These are phyloP conservation scores for Metacarcinus magister DNA, from an alignment of 2,888 invertebrate species.

Conservation along the genomic window DNA sequence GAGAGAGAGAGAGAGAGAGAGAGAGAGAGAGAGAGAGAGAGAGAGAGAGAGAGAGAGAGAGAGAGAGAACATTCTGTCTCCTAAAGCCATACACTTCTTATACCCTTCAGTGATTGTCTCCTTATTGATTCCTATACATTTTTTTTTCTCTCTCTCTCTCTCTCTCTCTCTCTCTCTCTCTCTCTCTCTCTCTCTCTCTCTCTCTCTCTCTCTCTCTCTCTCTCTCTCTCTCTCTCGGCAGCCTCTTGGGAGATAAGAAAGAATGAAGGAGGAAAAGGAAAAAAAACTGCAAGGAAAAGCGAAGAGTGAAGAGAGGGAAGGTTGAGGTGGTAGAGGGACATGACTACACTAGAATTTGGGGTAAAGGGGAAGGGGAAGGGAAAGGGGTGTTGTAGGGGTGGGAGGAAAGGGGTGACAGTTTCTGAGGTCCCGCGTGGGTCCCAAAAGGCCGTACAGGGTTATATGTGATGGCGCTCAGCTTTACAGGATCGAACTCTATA, in stretches of 20 bases:
- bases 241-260: too few relatives aligned
- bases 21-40: constrained; percentile 16
- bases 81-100: too few relatives aligned
- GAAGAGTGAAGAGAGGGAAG: not conserved
- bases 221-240: too few relatives aligned
- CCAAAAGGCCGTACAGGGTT: not conserved
- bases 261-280: not conserved
- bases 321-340: not conserved
- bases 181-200: too few relatives aligned
- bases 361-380: not conserved
- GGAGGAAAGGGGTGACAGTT: not conserved
- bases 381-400: not conserved
- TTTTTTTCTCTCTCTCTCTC: not conserved
- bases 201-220: too few relatives aligned
- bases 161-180: not conserved
- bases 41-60: constrained; percentile 2
- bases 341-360: not conserved
- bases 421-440: not conserved
- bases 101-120: not conserved
- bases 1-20: constrained; percentile 26
- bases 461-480: constrained; percentile 26
- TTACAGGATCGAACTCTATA: constrained; percentile 1
- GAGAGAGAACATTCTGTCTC: not conserved
- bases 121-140: not conserved
- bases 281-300: not conserved